Base-by-base conservation (phyloP, 2,797 vertebrate species). In the Lacerta agilis region DNA sequence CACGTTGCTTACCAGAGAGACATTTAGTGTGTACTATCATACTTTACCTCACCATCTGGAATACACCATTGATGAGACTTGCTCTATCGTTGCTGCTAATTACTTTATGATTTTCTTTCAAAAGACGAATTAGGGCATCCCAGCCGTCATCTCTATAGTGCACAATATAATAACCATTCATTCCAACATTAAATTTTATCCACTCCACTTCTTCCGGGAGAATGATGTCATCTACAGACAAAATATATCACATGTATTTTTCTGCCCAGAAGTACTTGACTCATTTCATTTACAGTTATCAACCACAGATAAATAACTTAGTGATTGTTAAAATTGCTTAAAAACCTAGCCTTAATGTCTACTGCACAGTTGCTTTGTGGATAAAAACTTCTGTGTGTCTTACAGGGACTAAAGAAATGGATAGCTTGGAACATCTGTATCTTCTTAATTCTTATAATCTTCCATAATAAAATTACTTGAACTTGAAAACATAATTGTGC, bases 111-210 rank as follows among this genome's bases (percentile, higher is more conserved):
- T 97, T 96, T 92, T 93, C 91, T 72, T 94, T 97, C 90, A 99
- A 96, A 83, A 99, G 96, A 29, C 78, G 91, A 87, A 96, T 98
- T 49, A 99, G 88, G 55, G 96, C 94, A 90, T 97, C 95, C 98
- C 98, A 99, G 9, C 98, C 98, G 0, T 96, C 94, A 29, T 91
- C 96, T 88, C 97, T 97, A 0, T 99, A 99, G 94, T 99, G 98
- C 5, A 99, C 98, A 84, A 99, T 98, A 96, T 99, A 99, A 95
- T 98, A 99, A 61, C 98, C 98, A 6, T 96, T 98, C 98, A 98
- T 98, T 88, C 97, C 97, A 89, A 98, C 97, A 0, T 98, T 99
- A 90, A 99, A 98, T 95, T 99, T 99, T 93, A 99, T 96, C 98
- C 98, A 99, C 69, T 97, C 97, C 88, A 97, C 98, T 92, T 98